Base-by-base conservation (phyloP, 2,888 invertebrate species). In the Drosophila percnosoma region DNA sequence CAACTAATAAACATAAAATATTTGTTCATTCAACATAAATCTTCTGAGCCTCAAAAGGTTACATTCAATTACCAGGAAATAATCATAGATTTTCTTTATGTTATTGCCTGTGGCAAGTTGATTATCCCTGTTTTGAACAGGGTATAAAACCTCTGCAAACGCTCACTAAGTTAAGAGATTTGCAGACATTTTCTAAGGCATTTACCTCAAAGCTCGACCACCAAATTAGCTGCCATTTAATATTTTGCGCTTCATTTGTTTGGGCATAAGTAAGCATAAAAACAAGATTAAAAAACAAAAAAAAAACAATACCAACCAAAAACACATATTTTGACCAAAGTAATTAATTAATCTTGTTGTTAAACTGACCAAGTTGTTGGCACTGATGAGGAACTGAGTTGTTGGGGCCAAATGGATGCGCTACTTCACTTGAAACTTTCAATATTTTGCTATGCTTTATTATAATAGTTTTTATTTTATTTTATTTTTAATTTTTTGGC, bases 391-490 rank as follows among this genome's bases (percentile, higher is more conserved):
- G 38, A 52, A 58, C 63, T 57, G 52, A 38, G 15, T 34, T 27
- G 62, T 24, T 53, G 7, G 58, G 49, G 38, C 57, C 63, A 34
- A 63, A 57, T 51, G 40, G 61, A 71, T 33, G 58, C 58, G 78
- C 78, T 80, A 80, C 81, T 80, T 80, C 65, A 78, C 71, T 80
- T 79, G 67, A 62, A 51, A 82, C 79, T 78, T 79, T 73, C 78
- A 69, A 78, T 78, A 67, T 75, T 61, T 75, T 89, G 87, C 83
- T 81, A 81, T 73, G 70, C 68, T 75, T 73, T 88, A 85, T 75
- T 72, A 78, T 71, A 68, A 75, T 73, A 63, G 66, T n/a, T 61
- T 40, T 45, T 34, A 15, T 65, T 40, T 61, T 68, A 62, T 54
- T 71, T 72, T 54, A 60, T 57, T 69, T 49, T 13, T 49, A 11